Percentiles rank a stretch among this genome's conserved stretches.
Evolutionary conservation across 2,888 invertebrate genomes (phyloP).

Genomic region (Pelosia muscerda): DNA sequence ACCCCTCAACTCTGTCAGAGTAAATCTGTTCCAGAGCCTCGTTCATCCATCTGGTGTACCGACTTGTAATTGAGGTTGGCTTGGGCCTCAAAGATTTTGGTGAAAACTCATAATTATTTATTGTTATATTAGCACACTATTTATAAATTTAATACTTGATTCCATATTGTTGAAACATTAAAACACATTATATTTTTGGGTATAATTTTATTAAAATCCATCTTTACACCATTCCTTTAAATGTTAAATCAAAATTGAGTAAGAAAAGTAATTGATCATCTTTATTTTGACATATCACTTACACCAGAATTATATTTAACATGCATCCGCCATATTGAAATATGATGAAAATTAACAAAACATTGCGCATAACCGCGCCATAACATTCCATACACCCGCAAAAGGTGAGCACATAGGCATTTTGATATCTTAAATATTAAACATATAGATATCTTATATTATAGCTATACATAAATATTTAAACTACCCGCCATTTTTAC

Average conservation of each 20-base stretch:
- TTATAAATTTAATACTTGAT: too few species aligned
- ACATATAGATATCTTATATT: conserved; percentile 22
- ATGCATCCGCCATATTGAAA: conserved; percentile 31
- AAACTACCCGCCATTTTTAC: conserved; percentile 31
- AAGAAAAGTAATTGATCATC: conserved; percentile 37
- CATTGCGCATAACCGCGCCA: conserved; percentile 22
- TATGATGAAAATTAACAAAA: conserved; percentile 9
- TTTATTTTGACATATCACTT: conserved; percentile 26
- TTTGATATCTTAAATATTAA: conserved; percentile 39
- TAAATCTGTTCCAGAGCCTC: too few species aligned
- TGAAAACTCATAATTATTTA: not conserved
- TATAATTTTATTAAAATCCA: conserved; percentile 77
- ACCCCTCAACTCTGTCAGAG: too few species aligned
- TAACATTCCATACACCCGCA: conserved; percentile 28
- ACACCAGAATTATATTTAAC: conserved; percentile 15
- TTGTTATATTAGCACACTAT: not conserved
- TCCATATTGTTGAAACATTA: conserved; percentile 18
- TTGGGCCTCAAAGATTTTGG: not conserved
- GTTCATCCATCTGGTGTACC: too few species aligned
- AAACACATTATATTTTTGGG: conserved; percentile 55
- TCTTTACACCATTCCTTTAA: conserved; percentile 57
- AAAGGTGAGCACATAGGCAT: conserved; percentile 37
- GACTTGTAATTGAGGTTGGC: too few species aligned
- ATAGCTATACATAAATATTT: conserved; percentile 25
- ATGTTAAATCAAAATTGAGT: conserved; percentile 48